Conservation (phyloP, 2,797 vertebrate genomes). For the Diplodus puntazzo region DNA sequence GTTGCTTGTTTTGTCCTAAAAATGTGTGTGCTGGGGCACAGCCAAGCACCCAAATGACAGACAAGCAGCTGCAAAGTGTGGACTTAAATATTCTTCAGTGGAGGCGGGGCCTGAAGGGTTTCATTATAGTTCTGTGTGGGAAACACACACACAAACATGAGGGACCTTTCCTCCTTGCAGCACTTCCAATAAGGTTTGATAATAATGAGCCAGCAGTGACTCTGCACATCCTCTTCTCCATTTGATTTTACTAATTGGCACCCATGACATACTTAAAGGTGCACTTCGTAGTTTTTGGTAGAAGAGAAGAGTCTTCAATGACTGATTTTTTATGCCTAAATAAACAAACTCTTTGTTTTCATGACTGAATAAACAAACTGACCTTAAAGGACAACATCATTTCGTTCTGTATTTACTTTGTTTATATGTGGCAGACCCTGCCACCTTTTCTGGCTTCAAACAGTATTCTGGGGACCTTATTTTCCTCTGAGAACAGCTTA, state of each 20-base stretch:
- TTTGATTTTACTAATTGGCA: neutral
- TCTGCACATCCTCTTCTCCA: neutral
- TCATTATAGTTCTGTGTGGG: neutral
- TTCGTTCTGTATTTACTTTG: too few relatives aligned
- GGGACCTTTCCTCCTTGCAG: conserved; percentile 9
- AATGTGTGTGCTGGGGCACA: conserved; percentile 11
- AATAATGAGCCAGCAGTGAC: neutral
- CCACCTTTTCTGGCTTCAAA: too few relatives aligned
- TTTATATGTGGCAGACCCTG: too few relatives aligned
- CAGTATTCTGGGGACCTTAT: too few relatives aligned
- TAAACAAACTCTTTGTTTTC: too few relatives aligned
- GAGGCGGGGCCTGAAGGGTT: conserved; percentile 44
- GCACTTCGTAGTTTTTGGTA: too few relatives aligned
- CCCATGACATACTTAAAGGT: neutral
- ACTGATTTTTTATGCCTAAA: too few relatives aligned
- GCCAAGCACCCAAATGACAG: conserved; percentile 23
- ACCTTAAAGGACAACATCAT: too few relatives aligned
- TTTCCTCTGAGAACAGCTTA: too few relatives aligned
- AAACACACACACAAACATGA: neutral
- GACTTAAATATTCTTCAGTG: conserved; percentile 33
- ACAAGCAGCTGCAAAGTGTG: neutral
- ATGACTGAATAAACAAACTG: too few relatives aligned
- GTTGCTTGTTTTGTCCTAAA: neutral
- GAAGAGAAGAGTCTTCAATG: neutral
- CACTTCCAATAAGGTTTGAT: neutral